These are phyloP conservation scores for Uropetala carovei DNA, from an alignment of 2,888 invertebrate genomes.

Conservation along the genomic window DNA sequence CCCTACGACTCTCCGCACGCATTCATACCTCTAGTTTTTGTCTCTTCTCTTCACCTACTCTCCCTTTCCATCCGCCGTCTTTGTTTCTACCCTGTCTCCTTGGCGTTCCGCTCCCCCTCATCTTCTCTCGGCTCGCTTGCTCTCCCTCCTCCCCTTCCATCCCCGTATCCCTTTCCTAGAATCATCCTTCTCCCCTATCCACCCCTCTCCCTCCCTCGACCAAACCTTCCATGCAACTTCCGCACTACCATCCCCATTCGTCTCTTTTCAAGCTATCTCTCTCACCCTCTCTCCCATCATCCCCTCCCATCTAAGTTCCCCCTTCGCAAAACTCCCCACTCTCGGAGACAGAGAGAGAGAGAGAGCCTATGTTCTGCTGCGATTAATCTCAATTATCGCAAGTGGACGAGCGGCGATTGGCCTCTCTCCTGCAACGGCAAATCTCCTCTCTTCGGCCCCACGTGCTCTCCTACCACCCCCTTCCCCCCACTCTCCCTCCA, in stretches of 20 bases:
- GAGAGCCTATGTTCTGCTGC: not conserved
- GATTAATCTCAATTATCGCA: not conserved
- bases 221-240: not conserved
- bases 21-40: not conserved
- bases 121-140: too few relatives aligned
- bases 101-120: too few relatives aligned
- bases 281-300: not conserved
- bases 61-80: too few relatives aligned
- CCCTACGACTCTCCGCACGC: slow-evolving; percentile 14
- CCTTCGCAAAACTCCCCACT: not conserved
- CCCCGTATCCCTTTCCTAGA: too few relatives aligned
- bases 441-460: not conserved
- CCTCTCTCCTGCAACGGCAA: too few relatives aligned
- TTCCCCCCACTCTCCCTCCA: too few relatives aligned
- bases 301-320: not conserved
- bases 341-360: not conserved
- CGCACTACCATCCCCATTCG: not conserved
- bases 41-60: not conserved
- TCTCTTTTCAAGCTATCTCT: not conserved
- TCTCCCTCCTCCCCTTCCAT: too few relatives aligned
- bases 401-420: not conserved
- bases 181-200: too few relatives aligned
- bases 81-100: too few relatives aligned
- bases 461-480: too few relatives aligned
- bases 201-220: not conserved